Evolutionary conservation across 2,888 invertebrate species (phyloP).

Genomic region (Panorpa germanica): DNA sequence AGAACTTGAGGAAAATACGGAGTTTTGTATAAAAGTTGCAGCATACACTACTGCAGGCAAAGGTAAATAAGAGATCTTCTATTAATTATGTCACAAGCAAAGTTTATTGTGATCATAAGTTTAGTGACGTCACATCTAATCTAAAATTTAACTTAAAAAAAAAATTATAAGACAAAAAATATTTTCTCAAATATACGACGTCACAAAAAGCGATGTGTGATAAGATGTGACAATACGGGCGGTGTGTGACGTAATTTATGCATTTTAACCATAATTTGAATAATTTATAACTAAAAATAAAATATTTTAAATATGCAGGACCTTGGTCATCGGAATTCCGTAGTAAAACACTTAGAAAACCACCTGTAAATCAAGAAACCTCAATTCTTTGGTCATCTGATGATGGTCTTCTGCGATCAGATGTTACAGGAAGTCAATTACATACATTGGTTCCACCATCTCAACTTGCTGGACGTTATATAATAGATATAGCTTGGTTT

Average conservation of each 20-base stretch:
- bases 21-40: slow-evolving; percentile 60
- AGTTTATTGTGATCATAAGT: no score
- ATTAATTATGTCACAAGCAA: no score
- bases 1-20: slow-evolving; percentile 50
- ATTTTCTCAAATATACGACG: no score
- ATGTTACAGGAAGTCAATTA: slow-evolving; percentile 60
- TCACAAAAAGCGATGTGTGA: no score
- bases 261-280: no score
- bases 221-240: no score
- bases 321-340: slow-evolving; percentile 64
- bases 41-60: slow-evolving; percentile 57
- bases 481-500: slow-evolving; percentile 61
- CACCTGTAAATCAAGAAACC: slow-evolving; percentile 33
- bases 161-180: no score
- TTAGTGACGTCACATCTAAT: no score
- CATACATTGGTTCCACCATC: slow-evolving; percentile 43
- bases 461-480: slow-evolving; percentile 37
- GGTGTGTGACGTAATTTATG: no score
- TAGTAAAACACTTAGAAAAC: slow-evolving; percentile 46
- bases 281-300: no score
- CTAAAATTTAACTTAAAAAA: no score
- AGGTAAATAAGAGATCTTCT: slow-evolving; percentile 18
- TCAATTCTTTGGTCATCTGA: slow-evolving; percentile 56
- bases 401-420: slow-evolving; percentile 60
- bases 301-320: slow-evolving; percentile 25